Percentiles rank a stretch among this genome's conserved stretches.
Evolutionary conservation across 2,797 vertebrate genomes (phyloP).

Genomic region (Eutrigla gurnardus): DNA sequence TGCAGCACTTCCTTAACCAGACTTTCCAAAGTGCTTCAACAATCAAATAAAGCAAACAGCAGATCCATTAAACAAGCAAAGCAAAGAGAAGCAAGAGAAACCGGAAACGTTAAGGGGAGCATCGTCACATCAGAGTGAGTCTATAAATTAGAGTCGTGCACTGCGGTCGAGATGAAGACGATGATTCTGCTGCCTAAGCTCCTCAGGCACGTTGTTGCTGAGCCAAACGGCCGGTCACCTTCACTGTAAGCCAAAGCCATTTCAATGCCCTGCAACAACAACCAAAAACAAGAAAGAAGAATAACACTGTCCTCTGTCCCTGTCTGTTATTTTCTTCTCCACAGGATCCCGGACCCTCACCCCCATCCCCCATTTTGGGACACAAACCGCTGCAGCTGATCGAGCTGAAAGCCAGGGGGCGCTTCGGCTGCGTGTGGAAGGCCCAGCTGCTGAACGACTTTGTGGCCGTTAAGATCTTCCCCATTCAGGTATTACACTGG

Average conservation of each 20-base stretch:
- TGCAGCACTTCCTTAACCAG: constrained; percentile 28
- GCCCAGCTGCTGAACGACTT: constrained; percentile 94
- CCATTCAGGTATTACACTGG: constrained; percentile 88
- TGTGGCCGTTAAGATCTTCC: constrained; percentile 98
- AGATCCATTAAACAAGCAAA: constrained; percentile 20
- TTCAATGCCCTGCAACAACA: constrained; percentile 32
- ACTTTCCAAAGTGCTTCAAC: constrained; percentile 32
- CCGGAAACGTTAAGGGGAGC: not conserved
- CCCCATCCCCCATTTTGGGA: constrained; percentile 92
- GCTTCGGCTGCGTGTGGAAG: constrained; percentile 98
- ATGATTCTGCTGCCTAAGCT: constrained; percentile 51
- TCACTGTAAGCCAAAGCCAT: constrained; percentile 38
- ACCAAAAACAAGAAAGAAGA: constrained; percentile 19
- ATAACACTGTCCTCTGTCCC: constrained; percentile 17
- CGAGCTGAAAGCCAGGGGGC: constrained; percentile 96
- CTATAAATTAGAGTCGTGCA: constrained; percentile 42
- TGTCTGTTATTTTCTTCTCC: not conserved
- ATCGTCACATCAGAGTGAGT: constrained; percentile 14
- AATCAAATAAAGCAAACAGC: constrained; percentile 36
- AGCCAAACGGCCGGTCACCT: constrained; percentile 59
- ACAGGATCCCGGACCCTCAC: constrained; percentile 93
- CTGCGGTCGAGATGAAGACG: constrained; percentile 50
- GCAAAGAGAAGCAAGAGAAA: not conserved
- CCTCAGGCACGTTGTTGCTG: constrained; percentile 41
- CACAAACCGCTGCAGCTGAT: constrained; percentile 95